phyloP scores from a whole-genome alignment of 2,888 invertebrate species.

The Drosophila trichaetosa region DNA sequence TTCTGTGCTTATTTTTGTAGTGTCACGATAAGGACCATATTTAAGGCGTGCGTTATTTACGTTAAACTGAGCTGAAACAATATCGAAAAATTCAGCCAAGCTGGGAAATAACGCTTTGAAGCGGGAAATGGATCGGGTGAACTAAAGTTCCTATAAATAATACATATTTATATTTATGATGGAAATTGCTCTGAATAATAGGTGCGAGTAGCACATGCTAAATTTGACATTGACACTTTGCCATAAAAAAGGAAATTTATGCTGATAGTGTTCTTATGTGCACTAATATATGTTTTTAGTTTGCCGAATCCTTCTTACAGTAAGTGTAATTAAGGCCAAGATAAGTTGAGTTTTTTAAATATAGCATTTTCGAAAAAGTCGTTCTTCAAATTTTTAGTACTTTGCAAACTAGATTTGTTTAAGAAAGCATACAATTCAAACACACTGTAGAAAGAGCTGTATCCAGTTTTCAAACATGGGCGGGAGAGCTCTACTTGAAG shows the following conservation, averaged over 20 bases:
- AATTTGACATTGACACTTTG: neutral
- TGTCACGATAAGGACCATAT: constrained; percentile 36
- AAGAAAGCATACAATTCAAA: neutral
- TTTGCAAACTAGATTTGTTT: neutral
- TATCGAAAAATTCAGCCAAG: neutral
- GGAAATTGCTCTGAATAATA: neutral
- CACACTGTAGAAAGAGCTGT: no score
- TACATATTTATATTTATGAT: constrained; percentile 1
- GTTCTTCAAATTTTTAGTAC: neutral
- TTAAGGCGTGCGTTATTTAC: constrained; percentile 33
- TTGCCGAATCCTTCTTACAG: neutral
- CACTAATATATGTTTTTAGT: neutral
- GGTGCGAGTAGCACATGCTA: neutral
- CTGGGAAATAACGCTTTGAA: neutral
- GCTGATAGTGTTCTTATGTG: neutral
- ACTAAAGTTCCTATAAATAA: constrained; percentile 2
- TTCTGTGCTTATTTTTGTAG: constrained; percentile 13
- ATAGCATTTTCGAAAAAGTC: neutral
- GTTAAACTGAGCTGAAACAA: constrained; percentile 3
- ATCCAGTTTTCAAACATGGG: neutral
- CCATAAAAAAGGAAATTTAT: neutral
- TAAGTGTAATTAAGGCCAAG: neutral
- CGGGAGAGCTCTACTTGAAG: neutral
- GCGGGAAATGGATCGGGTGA: neutral
- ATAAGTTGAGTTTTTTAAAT: neutral